Conservation (phyloP, 2,113 vertebrate genomes). For the Lonchura striata region DNA sequence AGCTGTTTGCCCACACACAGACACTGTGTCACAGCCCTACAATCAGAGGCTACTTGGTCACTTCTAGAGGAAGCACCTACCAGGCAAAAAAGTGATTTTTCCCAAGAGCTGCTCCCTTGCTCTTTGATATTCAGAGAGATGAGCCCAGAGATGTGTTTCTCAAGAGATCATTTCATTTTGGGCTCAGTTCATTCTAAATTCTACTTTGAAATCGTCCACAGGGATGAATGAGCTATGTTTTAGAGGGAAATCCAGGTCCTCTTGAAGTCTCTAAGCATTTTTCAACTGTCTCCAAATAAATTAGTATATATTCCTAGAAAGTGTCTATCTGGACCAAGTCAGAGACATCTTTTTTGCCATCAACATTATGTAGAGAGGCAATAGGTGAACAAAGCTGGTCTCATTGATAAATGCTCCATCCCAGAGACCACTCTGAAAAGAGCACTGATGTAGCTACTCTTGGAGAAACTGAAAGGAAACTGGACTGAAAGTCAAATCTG, state of each 20-base stretch:
- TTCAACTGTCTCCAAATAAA: not conserved
- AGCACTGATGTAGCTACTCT: not conserved
- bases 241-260: not conserved
- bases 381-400: not conserved
- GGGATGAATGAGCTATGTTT: not conserved
- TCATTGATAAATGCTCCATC: not conserved
- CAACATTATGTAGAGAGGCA: not conserved
- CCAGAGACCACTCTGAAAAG: not conserved
- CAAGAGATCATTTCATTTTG: not conserved
- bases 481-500: not conserved
- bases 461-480: not conserved
- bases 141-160: not conserved
- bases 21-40: not conserved
- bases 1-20: not conserved
- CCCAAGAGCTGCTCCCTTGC: not conserved
- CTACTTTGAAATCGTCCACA: not conserved
- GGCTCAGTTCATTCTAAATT: not conserved
- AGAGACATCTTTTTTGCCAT: not conserved
- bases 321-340: not conserved
- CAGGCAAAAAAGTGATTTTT: not conserved
- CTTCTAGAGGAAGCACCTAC: not conserved
- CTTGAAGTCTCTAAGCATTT: not conserved
- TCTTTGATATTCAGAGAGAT: not conserved
- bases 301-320: not conserved
- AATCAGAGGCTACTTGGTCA: not conserved